Conservation (phyloP, 2,888 invertebrate genomes). For the Neoaliturus tenellus region DNA sequence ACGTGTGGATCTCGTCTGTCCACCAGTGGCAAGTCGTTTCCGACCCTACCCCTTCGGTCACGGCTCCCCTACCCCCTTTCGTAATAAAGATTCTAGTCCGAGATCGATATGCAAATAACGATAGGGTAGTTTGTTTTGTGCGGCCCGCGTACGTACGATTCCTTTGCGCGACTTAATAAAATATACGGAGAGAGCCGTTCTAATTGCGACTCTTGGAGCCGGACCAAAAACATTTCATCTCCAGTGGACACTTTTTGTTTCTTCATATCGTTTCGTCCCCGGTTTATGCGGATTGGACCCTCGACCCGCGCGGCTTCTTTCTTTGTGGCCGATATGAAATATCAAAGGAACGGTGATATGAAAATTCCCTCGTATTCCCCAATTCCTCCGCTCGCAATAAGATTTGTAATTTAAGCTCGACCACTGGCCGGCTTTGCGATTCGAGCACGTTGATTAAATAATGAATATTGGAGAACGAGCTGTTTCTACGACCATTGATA, state of each 20-base stretch:
- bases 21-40: constrained; percentile 58
- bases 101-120: constrained; percentile 67
- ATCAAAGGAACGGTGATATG: constrained; percentile 46
- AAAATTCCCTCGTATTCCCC: constrained; percentile 23
- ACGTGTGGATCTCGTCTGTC: constrained; percentile 52
- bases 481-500: too few relatives aligned
- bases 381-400: neutral
- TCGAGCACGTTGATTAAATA: neutral
- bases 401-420: neutral
- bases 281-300: constrained; percentile 7
- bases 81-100: constrained; percentile 66
- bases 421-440: neutral
- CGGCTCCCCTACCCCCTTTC: constrained; percentile 57
- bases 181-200: constrained; percentile 23
- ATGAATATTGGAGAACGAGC: too few relatives aligned
- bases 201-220: constrained; percentile 44
- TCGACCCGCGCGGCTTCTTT: constrained; percentile 24
- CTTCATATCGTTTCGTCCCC: constrained; percentile 42
- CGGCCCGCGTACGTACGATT: constrained; percentile 55
- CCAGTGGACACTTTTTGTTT: constrained; percentile 53
- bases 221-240: constrained; percentile 53
- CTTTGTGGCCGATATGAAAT: constrained; percentile 50
- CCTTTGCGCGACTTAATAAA: constrained; percentile 51
- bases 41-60: constrained; percentile 47
- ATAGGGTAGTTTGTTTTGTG: constrained; percentile 63